These are phyloP conservation scores for Rhaphigaster nebulosa DNA, from an alignment of 2,888 invertebrate genomes.

Conservation along the genomic window DNA sequence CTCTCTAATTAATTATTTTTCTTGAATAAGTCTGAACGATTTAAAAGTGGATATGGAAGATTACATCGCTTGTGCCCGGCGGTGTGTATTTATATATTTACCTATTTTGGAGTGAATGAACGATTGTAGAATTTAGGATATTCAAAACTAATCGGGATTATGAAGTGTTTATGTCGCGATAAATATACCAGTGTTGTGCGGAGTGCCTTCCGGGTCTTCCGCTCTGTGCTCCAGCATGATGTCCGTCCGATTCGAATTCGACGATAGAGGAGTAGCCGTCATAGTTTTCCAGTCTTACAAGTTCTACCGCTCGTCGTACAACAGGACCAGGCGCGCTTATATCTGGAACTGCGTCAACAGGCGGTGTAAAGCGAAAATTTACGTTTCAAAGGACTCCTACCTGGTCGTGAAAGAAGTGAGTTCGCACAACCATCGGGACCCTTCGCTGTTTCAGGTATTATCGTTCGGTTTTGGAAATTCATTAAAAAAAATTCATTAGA, in stretches of 20 bases:
- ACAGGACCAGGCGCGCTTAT: neutral
- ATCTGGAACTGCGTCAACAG: neutral
- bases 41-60: too few relatives aligned
- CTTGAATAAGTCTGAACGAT: too few relatives aligned
- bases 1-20: too few relatives aligned
- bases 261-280: neutral
- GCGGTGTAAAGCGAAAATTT: neutral
- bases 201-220: neutral
- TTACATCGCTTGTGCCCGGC: too few relatives aligned
- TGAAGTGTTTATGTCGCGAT: neutral
- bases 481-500: neutral
- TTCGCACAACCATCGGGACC: neutral
- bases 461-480: neutral
- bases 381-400: neutral
- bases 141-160: constrained; percentile 1
- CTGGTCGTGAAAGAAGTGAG: neutral
- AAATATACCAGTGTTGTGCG: neutral
- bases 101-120: too few relatives aligned
- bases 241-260: neutral
- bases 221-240: neutral
- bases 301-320: constrained; percentile 6
- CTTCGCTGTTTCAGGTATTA: neutral
- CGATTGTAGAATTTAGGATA: neutral
- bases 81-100: too few relatives aligned
- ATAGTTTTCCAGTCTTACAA: neutral